A percentile compares a stretch with the other conserved stretches of the same genome.
Conservation (phyloP, 2,113 vertebrate genomes). For the Illadopsis cleaveri region DNA sequence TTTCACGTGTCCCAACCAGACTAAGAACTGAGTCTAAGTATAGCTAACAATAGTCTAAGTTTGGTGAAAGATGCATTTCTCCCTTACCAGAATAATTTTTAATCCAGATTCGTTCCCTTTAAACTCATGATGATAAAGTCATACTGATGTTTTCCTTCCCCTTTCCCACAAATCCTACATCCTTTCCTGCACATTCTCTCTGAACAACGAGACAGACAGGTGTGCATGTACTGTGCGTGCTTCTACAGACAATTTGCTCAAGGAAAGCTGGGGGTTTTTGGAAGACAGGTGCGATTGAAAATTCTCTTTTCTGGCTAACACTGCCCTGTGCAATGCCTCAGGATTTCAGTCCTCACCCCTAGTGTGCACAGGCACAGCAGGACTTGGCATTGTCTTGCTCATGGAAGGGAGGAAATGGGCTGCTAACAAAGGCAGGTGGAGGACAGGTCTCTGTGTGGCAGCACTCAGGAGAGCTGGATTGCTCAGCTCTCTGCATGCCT, state of each 20-base stretch:
- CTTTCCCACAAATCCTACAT: neutral
- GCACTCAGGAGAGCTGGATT: neutral
- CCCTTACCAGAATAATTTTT: neutral
- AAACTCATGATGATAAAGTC: neutral
- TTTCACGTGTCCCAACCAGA: neutral
- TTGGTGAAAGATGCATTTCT: neutral
- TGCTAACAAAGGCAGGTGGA: neutral
- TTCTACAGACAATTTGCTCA: neutral
- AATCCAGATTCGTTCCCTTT: neutral
- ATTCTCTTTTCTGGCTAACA: neutral
- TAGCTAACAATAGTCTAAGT: neutral
- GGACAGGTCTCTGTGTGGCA: neutral
- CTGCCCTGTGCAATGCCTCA: neutral
- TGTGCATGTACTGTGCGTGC: no score
- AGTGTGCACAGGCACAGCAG: neutral
- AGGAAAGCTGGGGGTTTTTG: neutral
- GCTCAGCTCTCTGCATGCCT: neutral
- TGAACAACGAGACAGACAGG: neutral
- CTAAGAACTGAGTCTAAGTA: neutral
- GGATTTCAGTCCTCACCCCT: neutral
- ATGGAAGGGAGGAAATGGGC: neutral
- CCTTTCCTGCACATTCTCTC: neutral
- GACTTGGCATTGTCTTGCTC: neutral
- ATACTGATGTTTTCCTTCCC: neutral
- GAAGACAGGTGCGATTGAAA: neutral